phyloP scores from a whole-genome alignment of 2,113 vertebrate genomes.

The Triplophysa dalaica region DNA sequence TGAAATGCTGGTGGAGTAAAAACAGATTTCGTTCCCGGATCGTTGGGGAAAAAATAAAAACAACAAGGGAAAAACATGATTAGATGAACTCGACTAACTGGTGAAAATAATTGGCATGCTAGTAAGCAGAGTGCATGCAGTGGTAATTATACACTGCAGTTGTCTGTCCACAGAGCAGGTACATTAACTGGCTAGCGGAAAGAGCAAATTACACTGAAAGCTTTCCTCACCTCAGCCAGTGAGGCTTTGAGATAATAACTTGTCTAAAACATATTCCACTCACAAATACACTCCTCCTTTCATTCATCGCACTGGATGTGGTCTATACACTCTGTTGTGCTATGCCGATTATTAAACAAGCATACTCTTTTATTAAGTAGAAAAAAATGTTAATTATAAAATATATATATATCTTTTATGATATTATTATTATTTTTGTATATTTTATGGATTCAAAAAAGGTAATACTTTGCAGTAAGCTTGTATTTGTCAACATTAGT shows the following conservation, averaged over 20 bases:
- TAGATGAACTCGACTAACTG: slow-evolving; percentile 68
- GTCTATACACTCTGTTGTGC: background rate
- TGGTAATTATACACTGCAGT: slow-evolving; percentile 66
- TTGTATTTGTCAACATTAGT: too few relatives aligned
- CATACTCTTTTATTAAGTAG: slow-evolving; percentile 5
- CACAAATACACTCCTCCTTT: slow-evolving; percentile 34
- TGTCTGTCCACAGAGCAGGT: slow-evolving; percentile 64
- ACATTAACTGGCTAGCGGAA: slow-evolving; percentile 67
- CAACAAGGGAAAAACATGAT: slow-evolving; percentile 40
- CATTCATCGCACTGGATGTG: slow-evolving; percentile 7
- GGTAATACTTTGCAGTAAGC: too few relatives aligned
- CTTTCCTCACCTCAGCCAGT: slow-evolving; percentile 46
- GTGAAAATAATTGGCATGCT: slow-evolving; percentile 63
- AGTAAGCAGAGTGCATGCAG: slow-evolving; percentile 59
- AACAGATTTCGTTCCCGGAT: background rate
- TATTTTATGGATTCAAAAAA: too few relatives aligned
- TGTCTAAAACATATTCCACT: slow-evolving; percentile 42
- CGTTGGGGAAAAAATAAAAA: background rate
- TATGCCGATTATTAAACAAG: slow-evolving; percentile 5
- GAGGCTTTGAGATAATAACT: slow-evolving; percentile 46
- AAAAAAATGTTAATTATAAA: too few relatives aligned
- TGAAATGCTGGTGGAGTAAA: slow-evolving; percentile 20
- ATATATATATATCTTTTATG: too few relatives aligned
- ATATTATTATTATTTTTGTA: too few relatives aligned
- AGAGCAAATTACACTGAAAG: slow-evolving; percentile 64